Percentiles rank a stretch among this genome's conserved stretches.
phyloP scores from a whole-genome alignment of 2,888 invertebrate genomes.

The Rhagonycha lutea region DNA sequence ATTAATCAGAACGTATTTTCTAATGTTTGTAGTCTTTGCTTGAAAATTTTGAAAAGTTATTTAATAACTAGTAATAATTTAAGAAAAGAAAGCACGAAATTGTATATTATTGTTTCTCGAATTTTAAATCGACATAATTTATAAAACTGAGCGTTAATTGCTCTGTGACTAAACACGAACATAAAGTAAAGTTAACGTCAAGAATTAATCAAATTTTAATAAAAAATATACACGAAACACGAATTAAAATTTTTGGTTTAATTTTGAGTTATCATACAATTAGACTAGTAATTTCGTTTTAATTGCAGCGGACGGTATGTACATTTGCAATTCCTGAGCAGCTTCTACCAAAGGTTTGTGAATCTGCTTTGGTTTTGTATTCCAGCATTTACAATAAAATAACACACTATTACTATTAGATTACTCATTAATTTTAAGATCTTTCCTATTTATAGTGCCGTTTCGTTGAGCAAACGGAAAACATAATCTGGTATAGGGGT shows the following conservation, averaged over 20 bases:
- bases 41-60: not conserved
- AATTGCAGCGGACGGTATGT: not conserved
- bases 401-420: not conserved
- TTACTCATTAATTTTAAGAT: not conserved
- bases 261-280: not conserved
- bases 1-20: not conserved
- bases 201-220: not conserved
- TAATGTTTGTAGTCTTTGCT: not conserved
- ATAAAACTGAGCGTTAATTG: not conserved
- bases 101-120: not conserved
- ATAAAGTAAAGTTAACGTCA: not conserved
- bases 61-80: not conserved
- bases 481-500: not conserved
- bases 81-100: not conserved
- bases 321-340: not conserved
- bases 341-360: not conserved
- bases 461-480: not conserved
- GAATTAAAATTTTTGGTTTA: not conserved
- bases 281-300: not conserved
- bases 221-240: not conserved
- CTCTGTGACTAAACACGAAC: not conserved
- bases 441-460: not conserved
- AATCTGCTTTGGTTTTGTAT: not conserved
- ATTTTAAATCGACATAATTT: not conserved
- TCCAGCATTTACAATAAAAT: too few relatives aligned